Evolutionary conservation across 1,140 invertebrate genomes (phyloP), one percentile per base, ranked within the genome.

Genomic region (Chionoecetes opilio): DNA sequence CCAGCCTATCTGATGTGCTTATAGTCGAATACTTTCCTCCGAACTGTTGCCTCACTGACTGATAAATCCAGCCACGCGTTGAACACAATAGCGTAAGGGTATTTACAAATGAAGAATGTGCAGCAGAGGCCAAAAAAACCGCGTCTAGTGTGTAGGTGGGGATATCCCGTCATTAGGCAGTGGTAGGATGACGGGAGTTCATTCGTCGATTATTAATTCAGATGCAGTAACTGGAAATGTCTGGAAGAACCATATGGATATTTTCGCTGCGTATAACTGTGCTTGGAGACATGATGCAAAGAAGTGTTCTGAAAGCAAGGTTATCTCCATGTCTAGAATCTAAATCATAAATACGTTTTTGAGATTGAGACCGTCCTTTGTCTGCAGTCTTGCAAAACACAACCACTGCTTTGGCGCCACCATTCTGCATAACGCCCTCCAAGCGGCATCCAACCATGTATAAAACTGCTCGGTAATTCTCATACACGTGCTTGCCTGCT

Each of bases 361-460:
- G 63, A 21, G 63, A 75, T 75, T 75, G 63, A 21, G 63, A 75
- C 21, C n/a, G 63, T 75, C 63, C 63, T 75, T n/a, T 75, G 11
- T 75, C 63, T 75, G 63, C 63, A 75, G 63, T 75, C 63, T 75
- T 75, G 63, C 63, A 75, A 75, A 26, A n/a, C 63, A 75, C 63
- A 75, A n/a, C 63, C 63, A n/a, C 63, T 75, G 63, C 63, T 26
- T 75, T 75, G 63, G 63, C 63, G 63, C 21, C 63, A 75, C 63
- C 63, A 26, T 75, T 75, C 63, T 75, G 63, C 63, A 75, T n/a
- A 26, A 26, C n/a, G 63, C 63, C 63, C 63, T n/a, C 63, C 21
- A 75, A 75, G 21, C 63, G 21, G 21, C 63, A n/a, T 17, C 63
- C 63, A 75, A 17, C 21, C n/a, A 5, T 75, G 26, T 75, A n/a